Conservation (phyloP, 92 coral and sea anemone genomes). For the Palythoa heliodiscus region DNA sequence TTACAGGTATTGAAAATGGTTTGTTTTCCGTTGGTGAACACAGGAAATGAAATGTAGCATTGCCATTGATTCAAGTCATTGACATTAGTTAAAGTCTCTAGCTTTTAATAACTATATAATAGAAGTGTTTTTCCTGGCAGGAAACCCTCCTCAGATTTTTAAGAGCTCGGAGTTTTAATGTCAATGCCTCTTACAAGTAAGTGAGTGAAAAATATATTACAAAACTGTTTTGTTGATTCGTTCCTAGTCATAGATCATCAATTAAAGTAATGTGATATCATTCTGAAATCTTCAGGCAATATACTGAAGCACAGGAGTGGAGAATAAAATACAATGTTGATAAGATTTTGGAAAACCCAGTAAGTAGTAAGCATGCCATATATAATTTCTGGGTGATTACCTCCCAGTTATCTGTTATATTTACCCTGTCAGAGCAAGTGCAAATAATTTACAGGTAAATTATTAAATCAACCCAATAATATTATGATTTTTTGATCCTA, state of each 20-base stretch:
- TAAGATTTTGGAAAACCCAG: conserved; percentile 71
- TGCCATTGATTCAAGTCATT: no score
- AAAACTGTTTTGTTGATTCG: neutral
- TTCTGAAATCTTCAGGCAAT: conserved; percentile 64
- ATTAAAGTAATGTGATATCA: no score
- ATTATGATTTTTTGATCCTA: no score
- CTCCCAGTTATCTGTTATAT: neutral
- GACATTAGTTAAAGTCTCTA: no score
- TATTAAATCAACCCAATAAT: no score
- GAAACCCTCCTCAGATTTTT: conserved; percentile 83
- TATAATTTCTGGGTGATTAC: neutral
- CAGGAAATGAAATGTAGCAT: no score
- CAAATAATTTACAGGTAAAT: no score
- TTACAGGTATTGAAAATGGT: no score
- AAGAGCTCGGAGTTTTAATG: conserved; percentile 89
- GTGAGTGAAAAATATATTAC: neutral
- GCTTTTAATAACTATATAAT: neutral
- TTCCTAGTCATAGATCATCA: neutral
- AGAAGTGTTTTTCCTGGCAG: conserved; percentile 44
- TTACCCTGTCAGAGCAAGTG: neutral
- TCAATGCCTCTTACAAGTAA: conserved; percentile 73
- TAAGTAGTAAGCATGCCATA: conserved; percentile 40
- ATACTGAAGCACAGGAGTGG: conserved; percentile 79
- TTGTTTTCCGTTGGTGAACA: no score
- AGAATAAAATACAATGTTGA: conserved; percentile 78